Evolutionary conservation across 2,113 vertebrate species (phyloP).

Genomic region (Malaclemys terrapin): DNA sequence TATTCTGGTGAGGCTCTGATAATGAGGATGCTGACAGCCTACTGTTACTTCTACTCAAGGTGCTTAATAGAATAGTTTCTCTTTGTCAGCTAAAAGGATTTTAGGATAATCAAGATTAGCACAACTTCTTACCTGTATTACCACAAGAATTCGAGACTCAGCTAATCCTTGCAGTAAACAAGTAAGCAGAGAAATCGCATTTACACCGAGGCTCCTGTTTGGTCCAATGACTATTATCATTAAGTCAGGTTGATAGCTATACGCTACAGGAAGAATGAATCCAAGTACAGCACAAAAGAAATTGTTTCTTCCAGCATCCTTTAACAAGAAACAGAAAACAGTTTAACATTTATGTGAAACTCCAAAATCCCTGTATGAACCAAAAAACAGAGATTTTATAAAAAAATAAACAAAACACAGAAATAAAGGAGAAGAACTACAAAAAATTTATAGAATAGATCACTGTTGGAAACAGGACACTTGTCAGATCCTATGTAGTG

Average conservation of each 20-base stretch:
- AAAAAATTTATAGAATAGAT: background rate
- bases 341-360: background rate
- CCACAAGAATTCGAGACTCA: constrained; percentile 82
- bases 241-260: constrained; percentile 87
- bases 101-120: background rate
- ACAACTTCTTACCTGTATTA: constrained; percentile 84
- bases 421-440: background rate
- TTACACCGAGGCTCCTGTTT: constrained; percentile 66
- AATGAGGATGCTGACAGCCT: background rate
- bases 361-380: background rate
- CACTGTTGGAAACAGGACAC: background rate
- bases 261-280: constrained; percentile 90
- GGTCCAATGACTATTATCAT: constrained; percentile 80
- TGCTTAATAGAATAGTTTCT: background rate
- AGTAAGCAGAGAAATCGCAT: constrained; percentile 83
- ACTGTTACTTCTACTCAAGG: background rate
- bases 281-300: constrained; percentile 83
- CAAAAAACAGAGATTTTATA: background rate
- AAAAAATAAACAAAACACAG: background rate
- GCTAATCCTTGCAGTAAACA: constrained; percentile 85
- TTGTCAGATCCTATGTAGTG: background rate
- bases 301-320: constrained; percentile 77
- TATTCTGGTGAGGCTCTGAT: background rate
- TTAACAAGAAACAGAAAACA: constrained; percentile 11
- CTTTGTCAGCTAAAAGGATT: background rate